These are phyloP conservation scores for Drosophila lowei DNA, from an alignment of 1,140 invertebrate genomes.

Conservation along the genomic window DNA sequence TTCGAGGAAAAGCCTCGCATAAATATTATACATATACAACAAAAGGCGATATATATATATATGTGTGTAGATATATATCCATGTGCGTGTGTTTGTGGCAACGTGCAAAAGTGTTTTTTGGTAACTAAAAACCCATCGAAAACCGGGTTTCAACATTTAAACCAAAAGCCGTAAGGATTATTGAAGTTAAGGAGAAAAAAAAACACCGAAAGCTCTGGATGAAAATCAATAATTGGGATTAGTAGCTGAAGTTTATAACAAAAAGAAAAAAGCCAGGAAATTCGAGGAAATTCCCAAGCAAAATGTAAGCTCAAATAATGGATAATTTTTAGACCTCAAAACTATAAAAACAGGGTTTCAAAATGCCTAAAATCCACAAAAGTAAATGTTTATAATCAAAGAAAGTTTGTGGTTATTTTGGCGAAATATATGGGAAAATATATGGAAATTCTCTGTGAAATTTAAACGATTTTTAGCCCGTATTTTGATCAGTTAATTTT, in stretches of 20 bases:
- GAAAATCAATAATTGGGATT: slow-evolving; percentile 79
- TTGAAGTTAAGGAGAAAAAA: slow-evolving; percentile 18
- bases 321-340: too few species aligned
- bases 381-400: neutral
- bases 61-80: neutral
- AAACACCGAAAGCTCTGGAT: slow-evolving; percentile 40
- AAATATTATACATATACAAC: slow-evolving; percentile 30
- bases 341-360: neutral
- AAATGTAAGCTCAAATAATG: slow-evolving; percentile 54
- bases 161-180: slow-evolving; percentile 30
- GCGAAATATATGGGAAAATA: neutral
- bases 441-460: too few species aligned
- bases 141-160: slow-evolving; percentile 30
- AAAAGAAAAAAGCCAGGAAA: slow-evolving; percentile 28
- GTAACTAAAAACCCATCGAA: slow-evolving; percentile 20
- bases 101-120: slow-evolving; percentile 28
- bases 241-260: slow-evolving; percentile 59
- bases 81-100: slow-evolving; percentile 30
- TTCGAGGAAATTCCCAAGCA: slow-evolving; percentile 9
- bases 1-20: neutral
- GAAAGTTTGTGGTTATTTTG: too few species aligned
- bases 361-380: neutral
- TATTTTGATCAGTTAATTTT: too few species aligned
- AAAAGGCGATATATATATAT: slow-evolving; percentile 1
- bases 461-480: too few species aligned